Percentiles rank a stretch among this genome's conserved stretches.
These are phyloP conservation scores for Stenopsyche tienmushanensis DNA, from an alignment of 1,140 invertebrate genomes.

Conservation along the genomic window DNA sequence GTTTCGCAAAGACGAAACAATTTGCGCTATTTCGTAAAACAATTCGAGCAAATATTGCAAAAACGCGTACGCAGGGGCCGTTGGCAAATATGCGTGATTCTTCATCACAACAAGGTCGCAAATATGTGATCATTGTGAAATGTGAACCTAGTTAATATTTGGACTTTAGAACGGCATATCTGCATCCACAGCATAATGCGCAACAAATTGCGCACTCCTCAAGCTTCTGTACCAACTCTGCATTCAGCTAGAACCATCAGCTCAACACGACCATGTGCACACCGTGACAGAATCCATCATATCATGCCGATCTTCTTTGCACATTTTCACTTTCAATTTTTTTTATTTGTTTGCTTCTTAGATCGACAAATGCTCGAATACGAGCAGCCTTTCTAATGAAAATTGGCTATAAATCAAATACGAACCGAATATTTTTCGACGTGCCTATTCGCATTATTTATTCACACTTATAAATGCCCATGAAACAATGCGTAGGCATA, in stretches of 20 bases:
- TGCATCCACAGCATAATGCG: constrained; percentile 16
- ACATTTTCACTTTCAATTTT: constrained; percentile 26
- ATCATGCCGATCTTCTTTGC: neutral
- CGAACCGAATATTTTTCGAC: no score
- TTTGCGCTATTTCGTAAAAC: no score
- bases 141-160: neutral
- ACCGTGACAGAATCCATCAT: constrained; percentile 14
- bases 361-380: no score
- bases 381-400: no score
- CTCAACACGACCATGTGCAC: neutral
- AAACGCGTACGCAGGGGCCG: constrained; percentile 1
- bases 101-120: neutral
- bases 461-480: no score
- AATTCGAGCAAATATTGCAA: constrained; percentile 6
- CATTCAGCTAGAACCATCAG: neutral
- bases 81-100: constrained; percentile 1
- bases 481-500: no score
- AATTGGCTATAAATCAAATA: no score
- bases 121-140: neutral
- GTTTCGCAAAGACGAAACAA: no score
- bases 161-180: constrained; percentile 2
- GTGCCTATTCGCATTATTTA: no score
- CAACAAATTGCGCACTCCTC: no score
- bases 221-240: no score
- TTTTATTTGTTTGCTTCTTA: no score